phyloP scores from a whole-genome alignment of 2,113 vertebrate genomes.

The Corynorhinus townsendii region DNA sequence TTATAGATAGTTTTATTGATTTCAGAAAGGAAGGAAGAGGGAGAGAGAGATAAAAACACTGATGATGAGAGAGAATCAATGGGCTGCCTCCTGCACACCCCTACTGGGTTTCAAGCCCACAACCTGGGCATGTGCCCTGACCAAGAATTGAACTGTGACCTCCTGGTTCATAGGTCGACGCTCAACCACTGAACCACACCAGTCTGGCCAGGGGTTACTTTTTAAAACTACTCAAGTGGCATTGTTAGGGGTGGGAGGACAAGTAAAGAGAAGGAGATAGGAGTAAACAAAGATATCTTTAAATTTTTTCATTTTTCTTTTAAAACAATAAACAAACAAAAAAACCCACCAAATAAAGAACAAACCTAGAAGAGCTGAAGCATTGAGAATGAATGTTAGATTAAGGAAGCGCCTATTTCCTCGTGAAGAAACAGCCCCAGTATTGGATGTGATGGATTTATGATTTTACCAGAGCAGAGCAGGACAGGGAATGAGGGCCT shows the following conservation, averaged over 20 bases:
- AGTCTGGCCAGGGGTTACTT: neutral
- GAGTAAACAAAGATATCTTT: neutral
- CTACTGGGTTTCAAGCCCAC: too few species aligned
- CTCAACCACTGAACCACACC: too few species aligned
- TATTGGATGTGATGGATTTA: conserved; percentile 25
- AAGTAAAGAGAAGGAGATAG: neutral
- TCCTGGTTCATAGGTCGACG: too few species aligned
- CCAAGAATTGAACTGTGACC: too few species aligned
- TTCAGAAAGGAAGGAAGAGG: too few species aligned
- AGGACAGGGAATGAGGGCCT: neutral
- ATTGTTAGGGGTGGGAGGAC: neutral
- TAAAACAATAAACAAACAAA: neutral
- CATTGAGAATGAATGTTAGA: neutral
- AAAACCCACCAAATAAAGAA: neutral
- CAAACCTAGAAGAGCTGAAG: neutral
- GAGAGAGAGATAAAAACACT: too few species aligned
- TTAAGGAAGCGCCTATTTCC: neutral
- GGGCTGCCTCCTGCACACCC: too few species aligned
- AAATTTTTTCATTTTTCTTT: neutral
- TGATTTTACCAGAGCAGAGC: neutral
- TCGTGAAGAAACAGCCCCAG: neutral
- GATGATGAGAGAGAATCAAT: too few species aligned
- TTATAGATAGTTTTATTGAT: too few species aligned
- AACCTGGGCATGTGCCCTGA: too few species aligned
- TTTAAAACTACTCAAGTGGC: neutral